Evolutionary conservation across 2,113 vertebrate genomes (phyloP), one percentile per base, ranked within the genome.

Genomic region (Platysternon megacephalum): DNA sequence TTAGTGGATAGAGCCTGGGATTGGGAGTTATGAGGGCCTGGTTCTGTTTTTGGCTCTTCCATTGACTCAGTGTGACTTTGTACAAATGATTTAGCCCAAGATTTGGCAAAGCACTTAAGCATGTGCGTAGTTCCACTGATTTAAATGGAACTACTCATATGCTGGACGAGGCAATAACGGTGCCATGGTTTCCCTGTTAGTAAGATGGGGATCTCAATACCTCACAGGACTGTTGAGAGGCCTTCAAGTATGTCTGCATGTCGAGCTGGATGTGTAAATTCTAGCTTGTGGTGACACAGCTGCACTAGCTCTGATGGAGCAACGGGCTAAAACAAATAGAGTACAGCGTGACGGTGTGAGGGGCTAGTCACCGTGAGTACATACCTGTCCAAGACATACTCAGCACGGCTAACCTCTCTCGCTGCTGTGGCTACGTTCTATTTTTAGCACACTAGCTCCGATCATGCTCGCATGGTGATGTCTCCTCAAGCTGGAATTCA

Each of bases 21-120:
- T 22, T 11, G 53, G 68, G n/a, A 28, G 8, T 28, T 35, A 42
- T 13, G 26, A 80, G 32, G 46, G 61, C 9, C 13, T 19, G 26
- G 17, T 32, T 29, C 32, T 51, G 39, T 21, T 92, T 85, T 68
- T 92, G 78, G 42, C 56, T 88, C 39, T 90, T 68, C 39, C 65
- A 78, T 19, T 35, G 61, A 78, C n/a, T 52, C 49, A 39, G 26
- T 78, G 92, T 21, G n/a, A 72, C n/a, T 39, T 22, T 22, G 19
- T 72, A 35, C 35, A 72, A 39, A 72, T 22, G n/a, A 39, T 68
- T n/a, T n/a, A 19, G 26, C 35, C 88, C 46, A 85, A 61, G 32
- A 55, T 56, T 1, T 89, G 61, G 35, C 82, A 52, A 82, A 89
- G 42, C 48, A 29, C 39, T 79, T 24, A 7, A 68, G 58, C 35